These are phyloP conservation scores for Oryzias dopingdopingensis DNA, from an alignment of 2,797 vertebrate genomes.

Conservation along the genomic window DNA sequence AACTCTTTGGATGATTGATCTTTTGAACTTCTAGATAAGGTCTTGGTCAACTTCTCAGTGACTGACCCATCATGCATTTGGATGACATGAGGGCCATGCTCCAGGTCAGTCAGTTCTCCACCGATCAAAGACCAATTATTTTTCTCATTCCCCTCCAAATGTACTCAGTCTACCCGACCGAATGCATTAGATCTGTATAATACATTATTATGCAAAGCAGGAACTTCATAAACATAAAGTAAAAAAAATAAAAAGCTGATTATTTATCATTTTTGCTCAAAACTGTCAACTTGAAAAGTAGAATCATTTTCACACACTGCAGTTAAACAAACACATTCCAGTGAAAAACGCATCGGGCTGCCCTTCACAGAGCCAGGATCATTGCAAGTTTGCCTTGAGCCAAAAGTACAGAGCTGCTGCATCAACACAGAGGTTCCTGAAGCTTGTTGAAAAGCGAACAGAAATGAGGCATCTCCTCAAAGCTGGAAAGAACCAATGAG, in stretches of 20 bases:
- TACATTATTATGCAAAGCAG: neutral
- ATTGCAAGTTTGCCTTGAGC: conserved; percentile 42
- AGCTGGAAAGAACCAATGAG: conserved; percentile 22
- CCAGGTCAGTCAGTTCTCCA: conserved; percentile 17
- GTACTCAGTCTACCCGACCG: neutral
- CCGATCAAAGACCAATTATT: conserved; percentile 43
- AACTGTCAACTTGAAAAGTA: conserved; percentile 1
- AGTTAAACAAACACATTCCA: conserved; percentile 16
- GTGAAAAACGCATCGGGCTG: conserved; percentile 2
- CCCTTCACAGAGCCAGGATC: conserved; percentile 8
- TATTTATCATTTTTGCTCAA: neutral
- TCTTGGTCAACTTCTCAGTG: conserved; percentile 26
- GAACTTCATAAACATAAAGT: conserved; percentile 6
- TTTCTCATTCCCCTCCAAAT: conserved; percentile 4
- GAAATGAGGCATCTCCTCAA: conserved; percentile 30
- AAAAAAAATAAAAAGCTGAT: neutral
- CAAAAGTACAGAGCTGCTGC: conserved; percentile 34
- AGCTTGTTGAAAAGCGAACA: conserved; percentile 37
- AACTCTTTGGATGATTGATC: conserved; percentile 44
- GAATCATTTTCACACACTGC: conserved; percentile 5
- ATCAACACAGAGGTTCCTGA: conserved; percentile 48
- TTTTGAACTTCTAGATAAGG: conserved; percentile 29
- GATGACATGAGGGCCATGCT: conserved; percentile 27
- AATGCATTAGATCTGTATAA: neutral
- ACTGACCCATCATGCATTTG: conserved; percentile 28